Base-by-base conservation (phyloP, 2,888 invertebrate genomes). In the Diabrotica balteata region DNA sequence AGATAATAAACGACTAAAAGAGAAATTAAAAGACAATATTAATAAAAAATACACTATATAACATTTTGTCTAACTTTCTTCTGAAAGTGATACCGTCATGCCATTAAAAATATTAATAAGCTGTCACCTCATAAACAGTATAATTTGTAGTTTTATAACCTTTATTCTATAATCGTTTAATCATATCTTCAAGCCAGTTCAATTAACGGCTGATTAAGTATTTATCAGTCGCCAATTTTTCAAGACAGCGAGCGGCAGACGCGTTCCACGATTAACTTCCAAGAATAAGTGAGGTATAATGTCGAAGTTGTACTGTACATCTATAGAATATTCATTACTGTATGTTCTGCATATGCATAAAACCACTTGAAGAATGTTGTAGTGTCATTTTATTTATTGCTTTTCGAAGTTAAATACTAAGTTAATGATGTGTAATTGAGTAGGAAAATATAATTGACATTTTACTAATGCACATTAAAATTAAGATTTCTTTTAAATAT, bases 281-380 rank as follows among this genome's bases (percentile, higher is more conserved):
- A 9, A 32, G 17, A 52, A 52, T 52, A 32, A 22, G 52, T 52
- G 52, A 52, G 22, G 52, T 32, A 52, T 52, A 17, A 32, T 32
- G 32, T 52, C 7, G 32, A 22, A 52, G 32, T 32, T 52, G 52
- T 17, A 32, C 22, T 52, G 52, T 17, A 32, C 22, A 22, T 52
- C 52, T 32, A 52, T 52, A 52, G 32, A 52, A 52, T 52, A 52
- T 52, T 52, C 52, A 52, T 52, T 52, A 52, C 22, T 52, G 52
- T 52, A 22, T 52, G 52, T 52, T 52, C 22, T 17, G 9, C 10
- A 32, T 52, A 22, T 52, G 52, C 17, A 8, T 52, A 32, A 10
- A 52, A 52, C 32, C 52, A 32, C 22, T 22, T 9, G 9, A 8
- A 32, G 52, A 52, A 52, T 52, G 52, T 52, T 32, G 52, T 52